Evolutionary conservation across 2,113 vertebrate species (phyloP).

Genomic region (Apodemus speciosus): DNA sequence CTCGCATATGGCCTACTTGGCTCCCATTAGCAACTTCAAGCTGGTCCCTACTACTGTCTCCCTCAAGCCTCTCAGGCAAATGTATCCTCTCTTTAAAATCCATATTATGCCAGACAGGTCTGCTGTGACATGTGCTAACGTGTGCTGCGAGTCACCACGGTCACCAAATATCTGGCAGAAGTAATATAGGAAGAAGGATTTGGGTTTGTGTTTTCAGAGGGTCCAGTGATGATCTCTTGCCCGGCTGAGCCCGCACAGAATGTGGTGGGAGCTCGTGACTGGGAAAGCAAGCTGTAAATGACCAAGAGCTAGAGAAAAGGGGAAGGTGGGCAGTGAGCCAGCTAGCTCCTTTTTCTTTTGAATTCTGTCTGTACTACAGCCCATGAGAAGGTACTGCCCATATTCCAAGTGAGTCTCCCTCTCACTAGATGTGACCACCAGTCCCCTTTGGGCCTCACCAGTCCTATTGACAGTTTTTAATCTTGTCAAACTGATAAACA

Average conservation of each 20-base stretch:
- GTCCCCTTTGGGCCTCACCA: not conserved
- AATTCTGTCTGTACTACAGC: not conserved
- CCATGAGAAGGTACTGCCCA: not conserved
- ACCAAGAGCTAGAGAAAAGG: not conserved
- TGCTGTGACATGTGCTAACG: not conserved
- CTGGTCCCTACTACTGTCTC: not conserved
- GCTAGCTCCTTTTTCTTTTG: not conserved
- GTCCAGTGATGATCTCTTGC: not conserved
- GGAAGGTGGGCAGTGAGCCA: not conserved
- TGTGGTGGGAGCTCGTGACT: not conserved
- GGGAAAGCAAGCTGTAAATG: not conserved
- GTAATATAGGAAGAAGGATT: not conserved
- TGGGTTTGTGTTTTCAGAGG: not conserved
- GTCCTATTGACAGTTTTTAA: not conserved
- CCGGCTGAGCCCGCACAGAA: not conserved
- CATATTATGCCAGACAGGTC: not conserved
- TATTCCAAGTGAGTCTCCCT: not conserved
- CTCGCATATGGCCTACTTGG: not conserved
- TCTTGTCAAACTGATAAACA: not conserved
- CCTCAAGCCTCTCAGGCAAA: not conserved
- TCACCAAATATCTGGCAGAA: not conserved
- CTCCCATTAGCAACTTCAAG: not conserved
- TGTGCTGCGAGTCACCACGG: not conserved
- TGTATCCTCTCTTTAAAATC: not conserved
- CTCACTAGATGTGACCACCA: not conserved